A percentile compares a stretch with the other conserved stretches of the same genome.
Evolutionary conservation across 2,113 vertebrate species (phyloP).

Genomic region (Sarotherodon lohbergeri): DNA sequence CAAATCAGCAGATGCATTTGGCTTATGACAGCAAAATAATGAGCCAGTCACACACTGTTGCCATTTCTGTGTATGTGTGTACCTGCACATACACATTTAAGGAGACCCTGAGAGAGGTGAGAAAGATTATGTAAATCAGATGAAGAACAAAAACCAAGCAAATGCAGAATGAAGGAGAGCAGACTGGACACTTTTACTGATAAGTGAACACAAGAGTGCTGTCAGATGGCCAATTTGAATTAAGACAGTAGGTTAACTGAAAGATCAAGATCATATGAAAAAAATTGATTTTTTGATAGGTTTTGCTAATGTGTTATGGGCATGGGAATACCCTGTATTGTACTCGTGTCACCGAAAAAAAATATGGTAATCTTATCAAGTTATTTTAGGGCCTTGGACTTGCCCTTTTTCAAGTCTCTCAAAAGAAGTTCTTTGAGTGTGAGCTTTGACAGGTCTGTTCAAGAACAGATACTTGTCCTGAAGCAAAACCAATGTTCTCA

Average conservation of each 20-base stretch:
- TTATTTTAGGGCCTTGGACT: background rate
- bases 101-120: background rate
- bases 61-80: background rate
- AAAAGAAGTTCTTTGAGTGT: background rate
- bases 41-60: background rate
- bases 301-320: background rate
- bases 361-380: background rate
- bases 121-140: background rate
- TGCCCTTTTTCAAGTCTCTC: background rate
- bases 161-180: background rate
- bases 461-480: background rate
- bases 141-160: background rate
- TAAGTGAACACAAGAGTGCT: background rate
- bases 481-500: background rate
- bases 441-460: background rate
- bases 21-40: constrained; percentile 12
- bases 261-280: background rate
- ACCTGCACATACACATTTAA: background rate
- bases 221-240: background rate
- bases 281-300: background rate
- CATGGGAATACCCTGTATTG: background rate
- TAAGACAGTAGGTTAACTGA: background rate
- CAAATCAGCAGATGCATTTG: background rate
- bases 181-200: background rate
- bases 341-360: rapidly evolving